Evolutionary conservation across 2,113 vertebrate species (phyloP).

Genomic region (Erinaceus europaeus): DNA sequence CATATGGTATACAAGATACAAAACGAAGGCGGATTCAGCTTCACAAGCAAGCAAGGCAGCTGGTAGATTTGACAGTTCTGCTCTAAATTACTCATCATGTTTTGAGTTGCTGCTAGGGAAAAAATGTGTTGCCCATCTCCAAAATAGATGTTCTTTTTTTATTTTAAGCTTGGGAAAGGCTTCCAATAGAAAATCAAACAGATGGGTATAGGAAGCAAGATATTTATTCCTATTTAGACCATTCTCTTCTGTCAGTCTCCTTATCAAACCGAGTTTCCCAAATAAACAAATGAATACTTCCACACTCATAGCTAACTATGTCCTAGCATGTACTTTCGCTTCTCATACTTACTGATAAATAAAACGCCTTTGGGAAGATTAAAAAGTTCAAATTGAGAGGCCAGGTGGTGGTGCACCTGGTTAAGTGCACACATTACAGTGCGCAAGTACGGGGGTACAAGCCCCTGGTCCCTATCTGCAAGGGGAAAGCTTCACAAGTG

Average conservation of each 20-base stretch:
- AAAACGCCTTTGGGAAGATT: background rate
- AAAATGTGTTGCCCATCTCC: conserved; percentile 78
- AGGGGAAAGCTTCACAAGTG: no score
- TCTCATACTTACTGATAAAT: background rate
- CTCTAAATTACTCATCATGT: conserved; percentile 79
- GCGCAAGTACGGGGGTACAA: no score
- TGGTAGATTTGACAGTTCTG: conserved; percentile 77
- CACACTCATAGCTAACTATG: background rate
- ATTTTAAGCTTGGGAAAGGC: conserved; percentile 77
- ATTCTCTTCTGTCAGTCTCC: conserved; percentile 65
- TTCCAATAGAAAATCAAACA: conserved; percentile 73
- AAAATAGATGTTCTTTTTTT: conserved; percentile 80
- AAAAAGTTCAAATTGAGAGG: no score
- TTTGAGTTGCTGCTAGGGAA: conserved; percentile 77
- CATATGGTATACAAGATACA: conserved; percentile 61
- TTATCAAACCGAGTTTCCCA: conserved; percentile 67
- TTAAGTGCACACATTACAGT: no score
- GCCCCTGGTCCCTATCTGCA: no score
- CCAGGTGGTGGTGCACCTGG: no score
- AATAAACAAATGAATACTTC: conserved; percentile 67
- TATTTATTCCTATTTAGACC: conserved; percentile 72
- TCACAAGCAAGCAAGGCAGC: conserved; percentile 67
- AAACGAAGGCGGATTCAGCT: conserved; percentile 50
- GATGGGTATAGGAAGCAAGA: conserved; percentile 74
- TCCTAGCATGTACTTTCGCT: background rate